Evolutionary conservation across 2,888 invertebrate species (phyloP).

Genomic region (Zygothrica quintamaculata): DNA sequence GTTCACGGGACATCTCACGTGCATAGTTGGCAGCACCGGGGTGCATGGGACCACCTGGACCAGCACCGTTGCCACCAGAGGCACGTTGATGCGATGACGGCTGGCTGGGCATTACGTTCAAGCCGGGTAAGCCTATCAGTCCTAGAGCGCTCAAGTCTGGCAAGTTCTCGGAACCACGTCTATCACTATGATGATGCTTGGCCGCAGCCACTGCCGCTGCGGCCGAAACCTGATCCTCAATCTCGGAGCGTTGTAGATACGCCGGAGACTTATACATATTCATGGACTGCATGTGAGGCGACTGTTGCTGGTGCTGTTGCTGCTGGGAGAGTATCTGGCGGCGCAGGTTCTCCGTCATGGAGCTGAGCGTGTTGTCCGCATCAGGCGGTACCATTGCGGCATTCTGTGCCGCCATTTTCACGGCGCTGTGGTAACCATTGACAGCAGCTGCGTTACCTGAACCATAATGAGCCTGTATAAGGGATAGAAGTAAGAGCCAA

Average conservation of each 20-base stretch:
- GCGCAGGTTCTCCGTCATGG: slow-evolving; percentile 82
- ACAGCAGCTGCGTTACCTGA: slow-evolving; percentile 67
- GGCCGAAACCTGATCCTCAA: slow-evolving; percentile 82
- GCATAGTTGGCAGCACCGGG: slow-evolving; percentile 74
- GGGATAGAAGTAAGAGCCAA: background rate
- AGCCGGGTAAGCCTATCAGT: slow-evolving; percentile 82
- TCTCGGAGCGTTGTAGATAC: slow-evolving; percentile 82
- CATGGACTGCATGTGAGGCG: slow-evolving; percentile 81
- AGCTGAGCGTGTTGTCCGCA: slow-evolving; percentile 77
- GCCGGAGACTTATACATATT: slow-evolving; percentile 84
- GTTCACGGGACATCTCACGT: slow-evolving; percentile 62
- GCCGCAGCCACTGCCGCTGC: slow-evolving; percentile 75
- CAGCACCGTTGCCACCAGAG: slow-evolving; percentile 36
- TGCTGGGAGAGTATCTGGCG: slow-evolving; percentile 83
- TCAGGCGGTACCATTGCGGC: slow-evolving; percentile 78
- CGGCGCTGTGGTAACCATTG: slow-evolving; percentile 80
- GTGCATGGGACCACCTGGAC: slow-evolving; percentile 65
- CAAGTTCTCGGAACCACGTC: slow-evolving; percentile 78
- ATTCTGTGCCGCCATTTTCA: slow-evolving; percentile 77
- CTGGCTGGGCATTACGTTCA: slow-evolving; percentile 81
- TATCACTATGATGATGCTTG: slow-evolving; percentile 71
- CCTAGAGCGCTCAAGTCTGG: slow-evolving; percentile 82
- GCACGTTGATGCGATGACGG: slow-evolving; percentile 50
- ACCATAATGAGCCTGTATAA: slow-evolving; percentile 67
- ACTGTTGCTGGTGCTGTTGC: slow-evolving; percentile 77